phyloP scores from a whole-genome alignment of 2,113 vertebrate genomes.

The Xerus inauris region DNA sequence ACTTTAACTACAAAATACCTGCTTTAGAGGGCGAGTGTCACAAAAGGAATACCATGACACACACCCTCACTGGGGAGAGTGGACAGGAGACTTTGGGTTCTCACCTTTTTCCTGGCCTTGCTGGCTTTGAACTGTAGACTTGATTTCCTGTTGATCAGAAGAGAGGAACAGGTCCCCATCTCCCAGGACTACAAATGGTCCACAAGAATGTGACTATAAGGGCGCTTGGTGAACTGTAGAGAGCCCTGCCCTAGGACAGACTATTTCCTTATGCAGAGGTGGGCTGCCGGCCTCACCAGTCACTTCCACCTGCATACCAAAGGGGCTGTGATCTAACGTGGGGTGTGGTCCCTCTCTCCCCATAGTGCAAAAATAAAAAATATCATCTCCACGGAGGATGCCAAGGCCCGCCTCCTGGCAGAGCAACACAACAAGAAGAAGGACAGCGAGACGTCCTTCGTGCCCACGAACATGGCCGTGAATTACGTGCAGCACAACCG shows the following conservation, averaged over 20 bases:
- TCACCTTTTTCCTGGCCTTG: background rate
- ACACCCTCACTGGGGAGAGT: background rate
- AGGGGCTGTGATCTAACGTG: fast-evolving
- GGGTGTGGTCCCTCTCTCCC: background rate
- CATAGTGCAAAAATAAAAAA: constrained; percentile 98
- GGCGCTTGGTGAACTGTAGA: background rate
- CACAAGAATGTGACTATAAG: fast-evolving
- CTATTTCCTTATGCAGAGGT: fast-evolving
- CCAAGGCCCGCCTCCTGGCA: constrained; percentile 95
- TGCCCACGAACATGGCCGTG: constrained; percentile 98
- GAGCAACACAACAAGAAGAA: constrained; percentile 99
- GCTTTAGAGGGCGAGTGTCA: background rate
- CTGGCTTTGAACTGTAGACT: background rate
- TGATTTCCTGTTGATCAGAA: background rate
- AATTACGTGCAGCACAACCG: constrained; percentile 99
- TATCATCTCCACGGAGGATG: constrained; percentile 97
- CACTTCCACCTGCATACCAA: background rate
- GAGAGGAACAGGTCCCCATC: background rate
- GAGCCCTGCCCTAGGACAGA: background rate
- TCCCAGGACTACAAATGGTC: fast-evolving
- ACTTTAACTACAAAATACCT: background rate
- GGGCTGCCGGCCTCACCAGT: background rate
- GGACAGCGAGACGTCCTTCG: constrained; percentile 96
- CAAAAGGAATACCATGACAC: background rate
- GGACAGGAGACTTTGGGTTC: background rate